phyloP scores from a whole-genome alignment of 2,113 vertebrate species.

The Brienomyrus longianalis region DNA sequence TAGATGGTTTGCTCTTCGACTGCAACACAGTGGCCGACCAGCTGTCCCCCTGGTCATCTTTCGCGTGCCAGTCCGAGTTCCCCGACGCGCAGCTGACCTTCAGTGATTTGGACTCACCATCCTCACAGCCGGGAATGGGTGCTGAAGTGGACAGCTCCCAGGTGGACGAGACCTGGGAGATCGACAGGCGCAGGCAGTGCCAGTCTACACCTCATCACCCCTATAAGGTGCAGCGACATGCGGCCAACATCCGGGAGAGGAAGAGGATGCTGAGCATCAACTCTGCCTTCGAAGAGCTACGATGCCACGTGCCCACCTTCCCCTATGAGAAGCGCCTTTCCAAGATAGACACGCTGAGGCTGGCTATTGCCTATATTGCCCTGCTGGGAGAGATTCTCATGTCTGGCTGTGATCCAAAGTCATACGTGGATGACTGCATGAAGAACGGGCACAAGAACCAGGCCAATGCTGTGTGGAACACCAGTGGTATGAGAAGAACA shows the following conservation, averaged over 20 bases:
- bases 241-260: conserved; percentile 69
- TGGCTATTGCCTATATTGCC: conserved; percentile 71
- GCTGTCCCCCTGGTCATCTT: conserved; percentile 44
- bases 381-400: conserved; percentile 66
- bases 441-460: conserved; percentile 57
- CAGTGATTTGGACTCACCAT: conserved; percentile 46
- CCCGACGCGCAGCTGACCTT: conserved; percentile 50
- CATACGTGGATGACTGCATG: conserved; percentile 65
- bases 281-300: conserved; percentile 63
- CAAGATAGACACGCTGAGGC: conserved; percentile 65
- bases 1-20: conserved; percentile 54
- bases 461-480: conserved; percentile 64
- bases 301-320: conserved; percentile 66
- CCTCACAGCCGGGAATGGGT: conserved; percentile 32
- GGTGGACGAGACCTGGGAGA: conserved; percentile 42
- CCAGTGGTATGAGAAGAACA: conserved; percentile 56
- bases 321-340: conserved; percentile 71
- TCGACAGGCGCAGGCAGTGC: conserved; percentile 17
- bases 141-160: conserved; percentile 56
- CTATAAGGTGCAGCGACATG: conserved; percentile 60
- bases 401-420: conserved; percentile 62
- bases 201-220: conserved; percentile 38
- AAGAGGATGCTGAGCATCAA: conserved; percentile 68
- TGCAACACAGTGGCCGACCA: conserved; percentile 38
- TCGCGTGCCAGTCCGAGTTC: conserved; percentile 41